Percentiles rank a stretch among this genome's conserved stretches.
Conservation (phyloP, 1,140 invertebrate species). For the Drosophila auraria region DNA sequence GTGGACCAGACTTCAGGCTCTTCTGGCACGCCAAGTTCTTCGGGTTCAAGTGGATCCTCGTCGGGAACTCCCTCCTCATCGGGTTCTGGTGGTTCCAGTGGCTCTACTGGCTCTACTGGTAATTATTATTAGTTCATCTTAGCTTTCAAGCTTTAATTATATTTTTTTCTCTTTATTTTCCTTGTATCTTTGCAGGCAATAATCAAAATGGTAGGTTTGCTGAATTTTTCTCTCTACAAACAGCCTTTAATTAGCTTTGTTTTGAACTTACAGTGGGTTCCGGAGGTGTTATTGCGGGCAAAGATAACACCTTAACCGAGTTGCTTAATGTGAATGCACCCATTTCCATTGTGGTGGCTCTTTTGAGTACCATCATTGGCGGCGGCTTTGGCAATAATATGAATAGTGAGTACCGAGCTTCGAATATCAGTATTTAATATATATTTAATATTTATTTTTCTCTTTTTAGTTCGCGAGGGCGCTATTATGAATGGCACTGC, state of each 20-base stretch:
- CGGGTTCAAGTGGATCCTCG: neutral
- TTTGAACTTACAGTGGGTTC: neutral
- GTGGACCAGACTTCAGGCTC: neutral
- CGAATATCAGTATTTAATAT: neutral
- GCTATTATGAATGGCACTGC: constrained; percentile 3
- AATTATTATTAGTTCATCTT: neutral
- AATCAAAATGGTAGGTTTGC: no score
- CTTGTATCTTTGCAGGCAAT: neutral
- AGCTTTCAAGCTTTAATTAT: no score
- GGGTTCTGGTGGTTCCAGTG: neutral
- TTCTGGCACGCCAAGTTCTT: constrained; percentile 8
- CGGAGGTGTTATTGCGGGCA: neutral
- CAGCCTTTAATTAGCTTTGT: neutral
- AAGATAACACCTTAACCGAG: neutral
- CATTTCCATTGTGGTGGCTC: neutral
- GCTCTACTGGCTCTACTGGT: neutral
- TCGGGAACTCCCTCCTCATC: neutral
- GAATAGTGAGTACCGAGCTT: constrained; percentile 1
- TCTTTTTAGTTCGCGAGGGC: neutral
- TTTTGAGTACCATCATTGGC: neutral
- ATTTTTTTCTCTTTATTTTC: neutral
- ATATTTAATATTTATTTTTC: neutral
- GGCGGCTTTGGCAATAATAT: constrained; percentile 4
- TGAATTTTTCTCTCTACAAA: no score
- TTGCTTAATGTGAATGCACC: neutral